Evolutionary conservation across 2,797 vertebrate species (phyloP).

Genomic region (Acomys russatus): DNA sequence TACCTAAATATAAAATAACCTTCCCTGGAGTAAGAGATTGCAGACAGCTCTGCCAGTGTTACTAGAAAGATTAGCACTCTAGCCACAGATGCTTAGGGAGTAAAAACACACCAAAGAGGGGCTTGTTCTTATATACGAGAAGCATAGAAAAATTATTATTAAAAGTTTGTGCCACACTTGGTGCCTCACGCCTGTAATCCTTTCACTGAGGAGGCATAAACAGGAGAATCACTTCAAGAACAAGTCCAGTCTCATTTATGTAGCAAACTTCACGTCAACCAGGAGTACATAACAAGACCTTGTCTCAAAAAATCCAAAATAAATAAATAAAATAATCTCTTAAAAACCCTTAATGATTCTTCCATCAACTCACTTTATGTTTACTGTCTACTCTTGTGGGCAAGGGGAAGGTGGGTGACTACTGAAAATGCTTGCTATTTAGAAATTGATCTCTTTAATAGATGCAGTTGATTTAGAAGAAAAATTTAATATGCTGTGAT

Average conservation of each 20-base stretch:
- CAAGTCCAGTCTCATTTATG: neutral
- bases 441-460: neutral
- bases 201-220: neutral
- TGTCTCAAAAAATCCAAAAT: neutral
- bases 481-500: neutral
- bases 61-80: slow-evolving; percentile 79
- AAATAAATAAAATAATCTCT: neutral
- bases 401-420: neutral
- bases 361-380: neutral
- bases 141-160: neutral
- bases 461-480: neutral
- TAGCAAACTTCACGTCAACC: neutral
- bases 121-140: neutral
- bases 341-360: neutral
- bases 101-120: slow-evolving; percentile 75
- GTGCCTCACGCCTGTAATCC: neutral
- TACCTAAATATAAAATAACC: slow-evolving; percentile 83
- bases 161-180: neutral
- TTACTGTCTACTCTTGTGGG: neutral
- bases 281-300: neutral
- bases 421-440: neutral
- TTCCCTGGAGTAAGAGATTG: slow-evolving; percentile 74
- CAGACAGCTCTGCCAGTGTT: slow-evolving; percentile 44
- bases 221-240: neutral
- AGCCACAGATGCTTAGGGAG: slow-evolving; percentile 70